Base-by-base conservation (phyloP, 2,888 invertebrate species). In the Pyrocoelia pectoralis region DNA sequence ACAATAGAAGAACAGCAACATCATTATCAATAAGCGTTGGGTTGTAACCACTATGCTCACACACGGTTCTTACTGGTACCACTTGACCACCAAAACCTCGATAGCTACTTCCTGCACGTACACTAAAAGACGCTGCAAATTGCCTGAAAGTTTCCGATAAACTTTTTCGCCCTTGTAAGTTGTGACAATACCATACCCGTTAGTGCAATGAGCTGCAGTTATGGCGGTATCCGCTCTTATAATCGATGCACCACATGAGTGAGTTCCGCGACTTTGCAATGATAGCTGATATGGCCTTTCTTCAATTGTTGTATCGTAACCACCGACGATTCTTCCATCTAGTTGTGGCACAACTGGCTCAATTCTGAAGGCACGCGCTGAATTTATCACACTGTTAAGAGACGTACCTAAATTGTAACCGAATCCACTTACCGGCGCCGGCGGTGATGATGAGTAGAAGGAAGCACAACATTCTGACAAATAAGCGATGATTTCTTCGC, bases 271-370 rank as follows among this genome's bases (percentile, higher is more conserved):
- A 51, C 64, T 68, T 56, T 70, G 72, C 60, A 77, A 65, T 55
- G 73, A 73, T 57, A 78, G 73, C 76, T 81, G 81, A 67, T 80
- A 71, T 8, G 81, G 81, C 63, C 78, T 74, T 10, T 75, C 46
- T 51, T 70, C 67, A 63, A 82, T 81, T n/a, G 70, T 67, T 4
- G 74, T 76, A 24, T 63, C 50, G 29, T 65, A 66, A 24, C 82
- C 82, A 8, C 81, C 81, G 0, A 81, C 78, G 54, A 82, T 79
- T 13, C 77, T 74, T n/a, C 57, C 64, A 41, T 61, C 58, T 2
- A 58, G 19, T 8, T 18, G 9, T 3, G 57, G 56, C 5, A 48
- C 29, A 12, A 29, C 24, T 3, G 24, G n/a, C n/a, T n/a, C n/a
- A n/a, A n/a, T n/a, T n/a, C n/a, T n/a, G n/a, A n/a, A n/a, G n/a